A percentile compares a stretch with the other conserved stretches of the same genome.
phyloP scores from a whole-genome alignment of 2,888 invertebrate species.

The Megastigmus dorsalis region DNA sequence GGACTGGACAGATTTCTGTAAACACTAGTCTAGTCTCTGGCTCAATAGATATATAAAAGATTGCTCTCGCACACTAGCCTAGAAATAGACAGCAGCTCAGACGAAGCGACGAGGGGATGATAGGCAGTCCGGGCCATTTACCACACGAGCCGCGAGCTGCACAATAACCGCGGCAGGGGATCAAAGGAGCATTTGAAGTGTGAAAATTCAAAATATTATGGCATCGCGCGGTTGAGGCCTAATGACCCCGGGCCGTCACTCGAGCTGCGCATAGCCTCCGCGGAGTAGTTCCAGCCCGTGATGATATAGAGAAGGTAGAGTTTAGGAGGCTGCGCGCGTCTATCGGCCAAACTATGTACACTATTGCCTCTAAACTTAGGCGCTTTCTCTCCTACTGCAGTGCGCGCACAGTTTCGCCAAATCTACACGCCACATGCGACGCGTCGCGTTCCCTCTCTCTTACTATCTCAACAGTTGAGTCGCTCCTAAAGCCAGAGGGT shows the following conservation, averaged over 20 bases:
- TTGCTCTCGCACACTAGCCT: too few relatives aligned
- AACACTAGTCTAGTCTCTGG: slow-evolving; percentile 20
- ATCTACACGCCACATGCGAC: slow-evolving; percentile 21
- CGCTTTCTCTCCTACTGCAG: background rate
- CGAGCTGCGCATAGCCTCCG: too few relatives aligned
- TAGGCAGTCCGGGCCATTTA: slow-evolving; percentile 1
- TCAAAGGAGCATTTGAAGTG: slow-evolving; percentile 40
- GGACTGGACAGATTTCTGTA: slow-evolving; percentile 20
- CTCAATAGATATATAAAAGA: too few relatives aligned
- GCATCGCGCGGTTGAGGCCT: slow-evolving; percentile 20
- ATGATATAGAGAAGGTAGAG: too few relatives aligned
- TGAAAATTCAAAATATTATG: slow-evolving; percentile 43
- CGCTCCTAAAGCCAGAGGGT: background rate
- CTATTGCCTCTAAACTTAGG: slow-evolving; percentile 2
- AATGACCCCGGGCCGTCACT: slow-evolving; percentile 34
- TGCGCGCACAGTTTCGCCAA: slow-evolving; percentile 33
- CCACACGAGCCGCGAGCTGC: background rate
- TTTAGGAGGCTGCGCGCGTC: too few relatives aligned
- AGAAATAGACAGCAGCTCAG: too few relatives aligned
- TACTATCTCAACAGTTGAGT: slow-evolving; percentile 29
- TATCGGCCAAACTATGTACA: slow-evolving; percentile 7
- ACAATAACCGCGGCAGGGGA: slow-evolving; percentile 21
- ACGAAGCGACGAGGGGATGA: too few relatives aligned
- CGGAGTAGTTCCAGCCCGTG: too few relatives aligned
- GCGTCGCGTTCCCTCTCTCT: background rate